phyloP scores from a whole-genome alignment of 2,113 vertebrate species.

The Apteryx mantelli region DNA sequence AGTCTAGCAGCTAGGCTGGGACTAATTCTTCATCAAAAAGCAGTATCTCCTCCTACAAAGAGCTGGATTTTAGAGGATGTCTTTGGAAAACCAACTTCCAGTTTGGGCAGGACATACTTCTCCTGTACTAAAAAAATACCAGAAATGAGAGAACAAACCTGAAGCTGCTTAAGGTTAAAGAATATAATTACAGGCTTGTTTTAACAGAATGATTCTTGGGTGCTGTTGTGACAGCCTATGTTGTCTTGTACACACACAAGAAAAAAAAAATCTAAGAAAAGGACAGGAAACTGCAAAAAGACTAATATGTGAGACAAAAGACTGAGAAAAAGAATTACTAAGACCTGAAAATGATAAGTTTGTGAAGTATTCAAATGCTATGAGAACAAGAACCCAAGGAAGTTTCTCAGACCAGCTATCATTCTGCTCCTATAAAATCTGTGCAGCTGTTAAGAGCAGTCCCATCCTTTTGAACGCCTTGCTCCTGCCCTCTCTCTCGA shows the following conservation, averaged over 20 bases:
- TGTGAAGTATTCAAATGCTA: accelerated
- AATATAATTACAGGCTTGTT: not conserved
- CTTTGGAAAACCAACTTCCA: not conserved
- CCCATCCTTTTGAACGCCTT: not conserved
- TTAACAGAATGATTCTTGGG: not conserved
- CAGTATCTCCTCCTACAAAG: accelerated
- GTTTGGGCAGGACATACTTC: not conserved
- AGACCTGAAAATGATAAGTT: accelerated
- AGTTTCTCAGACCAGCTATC: accelerated
- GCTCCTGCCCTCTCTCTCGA: not conserved
- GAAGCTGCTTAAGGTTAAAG: not conserved
- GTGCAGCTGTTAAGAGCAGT: accelerated
- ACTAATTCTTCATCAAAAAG: not conserved
- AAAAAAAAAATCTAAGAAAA: not conserved
- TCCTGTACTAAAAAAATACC: not conserved
- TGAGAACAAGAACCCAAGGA: not conserved
- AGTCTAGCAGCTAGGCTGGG: not conserved
- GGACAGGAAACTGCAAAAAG: not conserved
- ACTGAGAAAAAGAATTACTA: accelerated
- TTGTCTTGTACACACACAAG: too few species aligned
- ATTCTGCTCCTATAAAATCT: accelerated
- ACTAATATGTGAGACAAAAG: accelerated
- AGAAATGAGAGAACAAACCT: not conserved
- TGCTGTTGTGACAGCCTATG: accelerated
- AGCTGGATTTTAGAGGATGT: not conserved